phyloP scores from a whole-genome alignment of 2,888 invertebrate genomes.

The Rhagonycha lutea region DNA sequence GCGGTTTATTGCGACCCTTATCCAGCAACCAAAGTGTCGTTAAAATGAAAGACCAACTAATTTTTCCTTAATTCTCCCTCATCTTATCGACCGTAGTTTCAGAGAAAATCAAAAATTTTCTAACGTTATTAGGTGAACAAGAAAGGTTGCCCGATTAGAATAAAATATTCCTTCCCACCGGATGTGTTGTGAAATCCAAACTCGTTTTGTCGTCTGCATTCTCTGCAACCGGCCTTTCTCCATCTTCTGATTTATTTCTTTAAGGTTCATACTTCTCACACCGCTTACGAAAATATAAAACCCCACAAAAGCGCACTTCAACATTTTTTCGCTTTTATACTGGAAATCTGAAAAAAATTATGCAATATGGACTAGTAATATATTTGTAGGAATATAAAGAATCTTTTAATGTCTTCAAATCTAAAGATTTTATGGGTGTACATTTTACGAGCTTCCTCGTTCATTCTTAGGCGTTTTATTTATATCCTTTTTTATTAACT shows the following conservation, averaged over 20 bases:
- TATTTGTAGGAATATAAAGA: conserved; percentile 1
- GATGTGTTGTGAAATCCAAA: conserved; percentile 31
- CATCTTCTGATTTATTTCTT: conserved; percentile 32
- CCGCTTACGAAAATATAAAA: conserved; percentile 12
- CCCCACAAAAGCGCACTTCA: conserved; percentile 11
- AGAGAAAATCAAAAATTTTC: neutral
- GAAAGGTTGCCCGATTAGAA: conserved; percentile 29
- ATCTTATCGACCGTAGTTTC: neutral
- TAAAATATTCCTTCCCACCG: conserved; percentile 34
- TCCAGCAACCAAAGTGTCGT: neutral
- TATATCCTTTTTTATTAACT: conserved; percentile 12
- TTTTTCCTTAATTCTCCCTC: neutral
- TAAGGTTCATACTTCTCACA: conserved; percentile 15
- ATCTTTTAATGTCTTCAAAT: neutral
- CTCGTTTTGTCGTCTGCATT: conserved; percentile 32
- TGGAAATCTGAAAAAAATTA: conserved; percentile 6
- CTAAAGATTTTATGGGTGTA: conserved; percentile 9
- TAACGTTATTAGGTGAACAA: neutral
- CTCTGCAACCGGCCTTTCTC: conserved; percentile 27
- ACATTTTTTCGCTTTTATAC: conserved; percentile 3
- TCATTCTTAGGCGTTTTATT: conserved; percentile 7
- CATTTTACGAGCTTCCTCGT: conserved; percentile 8
- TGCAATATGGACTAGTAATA: conserved; percentile 9
- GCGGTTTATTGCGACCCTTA: neutral
- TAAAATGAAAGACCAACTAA: neutral